Percentiles rank a stretch among this genome's conserved stretches.
phyloP scores from a whole-genome alignment of 2,888 invertebrate genomes.

The Limenitis camilla region DNA sequence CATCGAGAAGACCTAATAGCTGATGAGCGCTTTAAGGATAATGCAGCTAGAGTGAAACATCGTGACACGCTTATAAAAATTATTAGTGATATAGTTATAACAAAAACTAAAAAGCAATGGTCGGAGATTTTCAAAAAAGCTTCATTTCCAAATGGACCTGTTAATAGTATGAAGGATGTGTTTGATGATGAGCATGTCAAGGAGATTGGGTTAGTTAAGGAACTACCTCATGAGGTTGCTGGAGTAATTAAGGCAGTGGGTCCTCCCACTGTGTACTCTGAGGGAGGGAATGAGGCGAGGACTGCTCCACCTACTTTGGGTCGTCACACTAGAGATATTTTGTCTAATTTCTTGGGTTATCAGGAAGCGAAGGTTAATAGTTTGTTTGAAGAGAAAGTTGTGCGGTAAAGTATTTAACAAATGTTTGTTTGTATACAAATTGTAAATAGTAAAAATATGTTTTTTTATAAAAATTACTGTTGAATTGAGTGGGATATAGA shows the following conservation, averaged over 20 bases:
- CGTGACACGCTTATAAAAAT: slow-evolving; percentile 79
- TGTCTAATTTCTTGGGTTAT: slow-evolving; percentile 80
- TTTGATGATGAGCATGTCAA: slow-evolving; percentile 92
- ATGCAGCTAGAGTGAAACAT: slow-evolving; percentile 84
- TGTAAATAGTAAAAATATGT: not conserved
- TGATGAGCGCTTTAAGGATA: slow-evolving; percentile 80
- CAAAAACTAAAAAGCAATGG: slow-evolving; percentile 85
- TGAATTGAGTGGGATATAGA: not conserved
- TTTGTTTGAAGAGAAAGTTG: slow-evolving; percentile 61
- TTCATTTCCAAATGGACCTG: slow-evolving; percentile 90
- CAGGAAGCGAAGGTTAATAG: slow-evolving; percentile 73
- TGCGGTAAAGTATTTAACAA: slow-evolving; percentile 30
- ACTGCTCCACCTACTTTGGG: slow-evolving; percentile 89
- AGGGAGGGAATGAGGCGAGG: slow-evolving; percentile 80
- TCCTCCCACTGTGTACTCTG: slow-evolving; percentile 89
- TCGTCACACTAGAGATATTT: slow-evolving; percentile 87
- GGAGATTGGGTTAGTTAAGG: slow-evolving; percentile 81
- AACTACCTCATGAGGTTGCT: slow-evolving; percentile 79
- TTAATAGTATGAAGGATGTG: slow-evolving; percentile 89
- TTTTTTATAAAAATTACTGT: too few species aligned
- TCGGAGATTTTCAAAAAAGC: slow-evolving; percentile 79
- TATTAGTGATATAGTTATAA: slow-evolving; percentile 73
- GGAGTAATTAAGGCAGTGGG: slow-evolving; percentile 86
- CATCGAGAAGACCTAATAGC: slow-evolving; percentile 73
- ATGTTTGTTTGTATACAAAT: too few species aligned